These are phyloP conservation scores for Drosophila lini DNA, from an alignment of 1,140 invertebrate species.

Conservation along the genomic window DNA sequence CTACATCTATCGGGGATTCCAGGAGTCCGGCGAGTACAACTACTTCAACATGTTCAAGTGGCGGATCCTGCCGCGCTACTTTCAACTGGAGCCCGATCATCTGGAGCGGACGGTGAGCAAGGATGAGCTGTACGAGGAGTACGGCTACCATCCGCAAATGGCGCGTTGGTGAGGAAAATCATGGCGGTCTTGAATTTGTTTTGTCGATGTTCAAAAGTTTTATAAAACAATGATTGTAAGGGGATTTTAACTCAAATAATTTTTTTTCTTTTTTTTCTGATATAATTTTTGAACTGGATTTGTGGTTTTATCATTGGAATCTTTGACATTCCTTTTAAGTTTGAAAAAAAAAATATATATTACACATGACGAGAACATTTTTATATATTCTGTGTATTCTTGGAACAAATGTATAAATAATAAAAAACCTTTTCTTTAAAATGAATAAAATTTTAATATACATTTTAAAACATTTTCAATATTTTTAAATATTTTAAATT, in stretches of 20 bases:
- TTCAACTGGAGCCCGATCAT: constrained; percentile 48
- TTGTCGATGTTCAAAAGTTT: not conserved
- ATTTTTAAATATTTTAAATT: no score
- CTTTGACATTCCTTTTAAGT: not conserved
- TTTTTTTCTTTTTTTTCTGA: not conserved
- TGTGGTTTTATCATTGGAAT: not conserved
- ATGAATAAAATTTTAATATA: no score
- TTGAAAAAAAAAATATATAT: not conserved
- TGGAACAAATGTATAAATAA: no score
- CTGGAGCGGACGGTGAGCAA: constrained; percentile 61
- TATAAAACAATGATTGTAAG: constrained; percentile 8
- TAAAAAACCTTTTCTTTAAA: no score
- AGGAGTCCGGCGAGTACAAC: constrained; percentile 66
- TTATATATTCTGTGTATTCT: no score
- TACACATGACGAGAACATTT: no score
- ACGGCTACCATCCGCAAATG: constrained; percentile 69
- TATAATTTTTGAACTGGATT: no score
- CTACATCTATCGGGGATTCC: constrained; percentile 29
- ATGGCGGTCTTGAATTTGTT: not conserved
- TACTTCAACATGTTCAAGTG: constrained; percentile 68
- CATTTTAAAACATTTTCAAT: no score
- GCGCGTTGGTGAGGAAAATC: not conserved
- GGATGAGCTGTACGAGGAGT: constrained; percentile 38
- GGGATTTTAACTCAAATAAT: not conserved
- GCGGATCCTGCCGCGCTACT: constrained; percentile 48